Evolutionary conservation across 2,888 invertebrate species (phyloP).

Genomic region (Cartodere bifasciata): DNA sequence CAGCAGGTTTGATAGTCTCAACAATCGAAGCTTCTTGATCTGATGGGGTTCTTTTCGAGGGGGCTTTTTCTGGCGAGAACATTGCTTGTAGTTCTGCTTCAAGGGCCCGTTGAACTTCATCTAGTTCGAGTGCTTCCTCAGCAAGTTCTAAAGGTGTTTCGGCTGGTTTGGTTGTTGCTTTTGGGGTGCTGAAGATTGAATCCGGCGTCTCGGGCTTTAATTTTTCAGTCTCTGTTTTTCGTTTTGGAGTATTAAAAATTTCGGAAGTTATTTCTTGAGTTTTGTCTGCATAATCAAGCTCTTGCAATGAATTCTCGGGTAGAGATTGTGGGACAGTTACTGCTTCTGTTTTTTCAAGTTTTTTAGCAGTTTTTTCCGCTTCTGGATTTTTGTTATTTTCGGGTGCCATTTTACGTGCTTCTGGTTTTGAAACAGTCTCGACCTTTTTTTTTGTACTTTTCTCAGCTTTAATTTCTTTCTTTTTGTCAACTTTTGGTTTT

Average conservation of each 20-base stretch:
- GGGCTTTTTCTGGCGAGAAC: too few relatives aligned
- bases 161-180: constrained; percentile 3
- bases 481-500: constrained; percentile 3
- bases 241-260: not conserved
- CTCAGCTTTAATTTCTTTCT: not conserved
- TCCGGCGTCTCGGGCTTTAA: constrained; percentile 1
- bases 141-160: constrained; percentile 3
- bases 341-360: not conserved
- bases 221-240: not conserved
- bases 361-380: not conserved
- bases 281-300: too few relatives aligned
- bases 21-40: too few relatives aligned
- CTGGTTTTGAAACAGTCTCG: not conserved
- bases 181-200: not conserved
- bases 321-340: not conserved
- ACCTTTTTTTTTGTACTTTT: constrained; percentile 1
- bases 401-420: not conserved
- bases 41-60: too few relatives aligned
- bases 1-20: too few relatives aligned
- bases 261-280: constrained; percentile 13
- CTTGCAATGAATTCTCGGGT: too few relatives aligned
- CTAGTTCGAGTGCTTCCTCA: too few relatives aligned
- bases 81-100: too few relatives aligned
- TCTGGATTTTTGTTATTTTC: not conserved
- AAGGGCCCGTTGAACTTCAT: too few relatives aligned